phyloP scores from a whole-genome alignment of 2,113 vertebrate genomes.

The cattle (Bos taurus) region DNA sequence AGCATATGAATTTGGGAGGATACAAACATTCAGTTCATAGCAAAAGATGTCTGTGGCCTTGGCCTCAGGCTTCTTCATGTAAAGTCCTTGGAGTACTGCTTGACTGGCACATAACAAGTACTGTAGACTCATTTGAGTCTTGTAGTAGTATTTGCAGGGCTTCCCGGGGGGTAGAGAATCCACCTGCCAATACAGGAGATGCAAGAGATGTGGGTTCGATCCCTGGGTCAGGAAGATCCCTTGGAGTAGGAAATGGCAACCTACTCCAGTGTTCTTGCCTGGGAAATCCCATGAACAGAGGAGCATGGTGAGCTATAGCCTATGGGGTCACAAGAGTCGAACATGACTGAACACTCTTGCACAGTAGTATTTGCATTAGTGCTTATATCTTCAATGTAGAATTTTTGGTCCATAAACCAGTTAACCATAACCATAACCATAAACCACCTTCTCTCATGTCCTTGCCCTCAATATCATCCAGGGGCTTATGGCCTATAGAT shows the following conservation, averaged over 20 bases:
- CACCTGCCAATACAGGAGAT: not conserved
- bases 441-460: not conserved
- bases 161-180: not conserved
- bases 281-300: not conserved
- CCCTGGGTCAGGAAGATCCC: not conserved
- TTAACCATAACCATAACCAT: no score
- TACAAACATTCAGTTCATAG: not conserved
- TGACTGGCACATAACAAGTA: not conserved
- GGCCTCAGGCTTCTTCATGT: not conserved
- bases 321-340: not conserved
- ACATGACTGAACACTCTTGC: not conserved
- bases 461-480: not conserved
- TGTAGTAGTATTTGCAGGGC: not conserved
- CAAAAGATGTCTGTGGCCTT: not conserved
- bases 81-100: not conserved
- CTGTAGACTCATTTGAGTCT: not conserved
- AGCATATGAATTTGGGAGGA: not conserved
- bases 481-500: not conserved
- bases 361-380: not conserved
- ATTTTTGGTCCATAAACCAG: not conserved
- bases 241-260: not conserved
- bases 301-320: not conserved
- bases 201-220: not conserved
- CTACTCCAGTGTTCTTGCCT: not conserved
- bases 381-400: not conserved